Conservation (phyloP, 2,113 vertebrate genomes). For the Anarhynchus alexandrinus region DNA sequence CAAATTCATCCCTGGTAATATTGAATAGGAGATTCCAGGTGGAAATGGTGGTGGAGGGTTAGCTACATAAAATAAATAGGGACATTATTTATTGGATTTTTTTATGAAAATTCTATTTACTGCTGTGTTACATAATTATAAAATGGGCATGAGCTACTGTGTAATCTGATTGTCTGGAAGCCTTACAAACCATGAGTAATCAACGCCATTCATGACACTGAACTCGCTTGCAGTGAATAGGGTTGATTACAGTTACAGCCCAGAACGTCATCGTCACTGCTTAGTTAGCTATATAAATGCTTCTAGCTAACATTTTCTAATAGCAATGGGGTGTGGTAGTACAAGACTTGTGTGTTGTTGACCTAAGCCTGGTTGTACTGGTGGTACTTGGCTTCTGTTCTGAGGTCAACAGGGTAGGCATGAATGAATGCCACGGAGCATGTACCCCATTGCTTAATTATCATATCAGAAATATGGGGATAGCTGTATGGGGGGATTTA, state of each 20-base stretch:
- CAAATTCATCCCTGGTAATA: not conserved
- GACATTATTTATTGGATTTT: not conserved
- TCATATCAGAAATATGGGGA: not conserved
- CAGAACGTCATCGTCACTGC: not conserved
- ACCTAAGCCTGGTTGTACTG: not conserved
- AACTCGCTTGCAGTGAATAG: not conserved
- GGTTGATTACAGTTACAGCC: conserved; percentile 6
- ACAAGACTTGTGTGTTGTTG: not conserved
- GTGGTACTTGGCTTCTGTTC: not conserved
- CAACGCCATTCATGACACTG: conserved; percentile 19
- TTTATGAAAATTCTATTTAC: not conserved
- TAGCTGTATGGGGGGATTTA: not conserved
- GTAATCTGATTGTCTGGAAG: conserved; percentile 31
- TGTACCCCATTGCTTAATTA: not conserved
- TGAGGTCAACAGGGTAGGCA: not conserved
- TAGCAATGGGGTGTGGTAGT: not conserved
- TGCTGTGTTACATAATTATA: not conserved
- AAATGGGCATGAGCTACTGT: not conserved
- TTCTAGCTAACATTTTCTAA: not conserved
- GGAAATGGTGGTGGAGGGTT: not conserved
- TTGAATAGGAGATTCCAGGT: not conserved
- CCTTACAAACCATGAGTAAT: not conserved
- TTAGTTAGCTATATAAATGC: not conserved
- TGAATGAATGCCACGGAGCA: not conserved
- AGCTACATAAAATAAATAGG: not conserved